Evolutionary conservation across 92 coral and sea anemone species (phyloP).

Genomic region (Micromussa lordhowensis): DNA sequence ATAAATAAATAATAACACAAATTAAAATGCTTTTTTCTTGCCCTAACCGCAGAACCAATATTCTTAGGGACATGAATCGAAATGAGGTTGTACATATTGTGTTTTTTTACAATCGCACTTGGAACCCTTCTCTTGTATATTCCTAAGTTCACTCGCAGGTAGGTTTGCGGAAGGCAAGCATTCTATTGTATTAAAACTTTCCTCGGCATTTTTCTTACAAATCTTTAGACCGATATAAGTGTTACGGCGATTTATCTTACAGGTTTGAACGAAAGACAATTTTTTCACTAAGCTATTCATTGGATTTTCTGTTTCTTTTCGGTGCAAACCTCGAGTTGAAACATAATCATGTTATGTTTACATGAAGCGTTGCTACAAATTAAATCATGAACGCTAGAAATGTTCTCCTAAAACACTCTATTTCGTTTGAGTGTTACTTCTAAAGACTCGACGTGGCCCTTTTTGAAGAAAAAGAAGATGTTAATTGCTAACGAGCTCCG

Average conservation of each 20-base stretch:
- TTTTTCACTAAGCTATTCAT: background rate
- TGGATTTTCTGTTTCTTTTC: background rate
- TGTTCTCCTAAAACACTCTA: background rate
- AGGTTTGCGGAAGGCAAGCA: background rate
- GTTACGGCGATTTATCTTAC: background rate
- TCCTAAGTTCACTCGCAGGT: background rate
- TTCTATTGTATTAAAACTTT: background rate
- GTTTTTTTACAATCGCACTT: slow-evolving; percentile 13
- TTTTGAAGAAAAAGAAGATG: background rate
- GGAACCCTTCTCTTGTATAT: background rate
- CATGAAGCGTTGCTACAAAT: background rate
- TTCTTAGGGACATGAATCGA: slow-evolving; percentile 6
- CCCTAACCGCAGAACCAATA: slow-evolving; percentile 27
- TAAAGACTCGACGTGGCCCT: background rate
- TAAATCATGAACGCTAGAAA: background rate
- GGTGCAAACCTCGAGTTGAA: background rate
- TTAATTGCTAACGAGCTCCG: background rate
- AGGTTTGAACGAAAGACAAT: background rate
- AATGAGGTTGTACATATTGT: background rate
- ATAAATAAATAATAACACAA: slow-evolving; percentile 18
- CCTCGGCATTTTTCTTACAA: background rate
- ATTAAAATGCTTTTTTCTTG: slow-evolving; percentile 11
- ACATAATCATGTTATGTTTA: background rate
- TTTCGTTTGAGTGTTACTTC: background rate
- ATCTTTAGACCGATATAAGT: background rate